phyloP scores from a whole-genome alignment of 1,140 invertebrate species.

The Paralvinella palmiformis region DNA sequence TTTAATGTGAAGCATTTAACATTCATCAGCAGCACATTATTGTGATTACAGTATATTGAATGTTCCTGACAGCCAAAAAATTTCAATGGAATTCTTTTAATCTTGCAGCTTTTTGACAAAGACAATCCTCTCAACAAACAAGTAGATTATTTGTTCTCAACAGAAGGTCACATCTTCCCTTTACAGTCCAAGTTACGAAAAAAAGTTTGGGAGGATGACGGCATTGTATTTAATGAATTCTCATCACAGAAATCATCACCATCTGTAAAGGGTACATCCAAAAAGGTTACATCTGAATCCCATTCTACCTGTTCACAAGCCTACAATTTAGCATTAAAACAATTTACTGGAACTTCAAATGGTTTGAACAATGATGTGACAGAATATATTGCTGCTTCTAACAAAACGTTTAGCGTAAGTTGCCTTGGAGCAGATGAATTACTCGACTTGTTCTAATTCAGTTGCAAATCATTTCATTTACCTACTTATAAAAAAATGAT shows the following conservation, averaged over 20 bases:
- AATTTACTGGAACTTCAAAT: background rate
- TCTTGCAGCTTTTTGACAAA: constrained; percentile 61
- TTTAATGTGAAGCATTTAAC: background rate
- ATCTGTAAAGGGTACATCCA: background rate
- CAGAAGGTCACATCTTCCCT: constrained; percentile 65
- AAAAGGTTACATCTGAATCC: background rate
- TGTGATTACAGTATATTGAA: background rate
- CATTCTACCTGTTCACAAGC: background rate
- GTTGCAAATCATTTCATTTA: background rate
- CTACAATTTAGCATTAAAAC: background rate
- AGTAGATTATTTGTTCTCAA: constrained; percentile 60
- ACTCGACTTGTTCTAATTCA: background rate
- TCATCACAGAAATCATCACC: background rate
- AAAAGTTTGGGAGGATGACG: constrained; percentile 21
- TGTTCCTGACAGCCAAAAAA: background rate
- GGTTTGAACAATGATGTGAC: constrained; percentile 6
- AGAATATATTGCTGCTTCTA: background rate
- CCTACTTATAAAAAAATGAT: background rate
- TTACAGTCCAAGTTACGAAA: constrained; percentile 50
- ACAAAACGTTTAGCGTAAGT: background rate
- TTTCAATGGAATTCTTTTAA: background rate
- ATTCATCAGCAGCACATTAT: background rate
- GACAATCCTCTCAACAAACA: constrained; percentile 61
- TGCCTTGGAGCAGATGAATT: background rate
- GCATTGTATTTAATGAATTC: background rate